Evolutionary conservation across 1,140 invertebrate genomes (phyloP).

Genomic region (Drosophila kanapiae): DNA sequence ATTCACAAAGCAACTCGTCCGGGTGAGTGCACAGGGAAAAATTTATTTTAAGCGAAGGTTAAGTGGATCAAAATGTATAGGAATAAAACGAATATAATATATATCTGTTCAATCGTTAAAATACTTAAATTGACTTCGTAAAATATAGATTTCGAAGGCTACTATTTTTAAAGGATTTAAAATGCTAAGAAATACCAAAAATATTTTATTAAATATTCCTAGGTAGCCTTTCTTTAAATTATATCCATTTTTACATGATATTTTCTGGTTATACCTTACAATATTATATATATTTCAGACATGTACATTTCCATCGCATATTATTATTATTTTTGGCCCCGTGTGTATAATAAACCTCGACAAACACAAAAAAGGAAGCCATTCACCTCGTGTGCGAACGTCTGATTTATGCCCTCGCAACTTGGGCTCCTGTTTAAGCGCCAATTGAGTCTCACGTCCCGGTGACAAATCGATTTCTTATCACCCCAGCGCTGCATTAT

Average conservation of each 20-base stretch:
- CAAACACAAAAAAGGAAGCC: conserved; percentile 13
- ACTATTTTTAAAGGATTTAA: too few species aligned
- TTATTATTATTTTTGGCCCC: conserved; percentile 2
- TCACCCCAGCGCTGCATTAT: conserved; percentile 73
- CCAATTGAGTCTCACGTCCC: conserved; percentile 79
- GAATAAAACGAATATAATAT: background rate
- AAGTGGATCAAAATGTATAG: background rate
- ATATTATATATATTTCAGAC: background rate
- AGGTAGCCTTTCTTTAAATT: too few species aligned
- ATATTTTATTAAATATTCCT: background rate
- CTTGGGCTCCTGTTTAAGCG: conserved; percentile 75
- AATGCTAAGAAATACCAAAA: background rate
- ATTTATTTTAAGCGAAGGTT: background rate
- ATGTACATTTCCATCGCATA: background rate
- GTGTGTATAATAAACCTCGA: conserved; percentile 73
- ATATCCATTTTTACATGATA: too few species aligned
- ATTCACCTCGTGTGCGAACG: conserved; percentile 21
- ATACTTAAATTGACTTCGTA: background rate
- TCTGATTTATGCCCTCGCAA: conserved; percentile 73
- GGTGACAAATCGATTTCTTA: conserved; percentile 82
- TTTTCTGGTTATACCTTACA: too few species aligned
- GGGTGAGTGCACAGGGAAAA: conserved; percentile 35
- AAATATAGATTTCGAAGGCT: background rate
- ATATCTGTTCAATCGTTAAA: background rate
- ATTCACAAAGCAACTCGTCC: conserved; percentile 63